These are phyloP conservation scores for Octodon degus DNA, from an alignment of 2,113 vertebrate species.

Conservation along the genomic window DNA sequence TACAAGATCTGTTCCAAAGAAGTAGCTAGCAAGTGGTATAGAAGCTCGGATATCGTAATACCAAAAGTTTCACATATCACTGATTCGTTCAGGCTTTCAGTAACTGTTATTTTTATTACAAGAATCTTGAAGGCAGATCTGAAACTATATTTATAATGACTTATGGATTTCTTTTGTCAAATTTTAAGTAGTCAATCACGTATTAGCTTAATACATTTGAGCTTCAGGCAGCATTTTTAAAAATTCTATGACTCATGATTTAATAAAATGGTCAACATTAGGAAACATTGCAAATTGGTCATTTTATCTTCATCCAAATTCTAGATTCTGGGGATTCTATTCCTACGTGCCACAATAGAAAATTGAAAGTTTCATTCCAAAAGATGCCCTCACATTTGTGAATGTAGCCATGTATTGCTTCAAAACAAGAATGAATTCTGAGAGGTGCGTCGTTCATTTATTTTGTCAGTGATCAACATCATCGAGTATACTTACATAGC, in stretches of 20 bases:
- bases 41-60: background rate
- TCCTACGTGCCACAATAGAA: background rate
- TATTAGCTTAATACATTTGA: background rate
- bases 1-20: background rate
- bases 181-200: background rate
- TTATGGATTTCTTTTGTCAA: background rate
- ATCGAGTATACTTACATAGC: background rate
- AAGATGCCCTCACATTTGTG: background rate
- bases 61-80: background rate
- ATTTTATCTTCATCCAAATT: conserved; percentile 31
- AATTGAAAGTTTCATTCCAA: background rate
- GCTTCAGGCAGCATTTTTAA: background rate
- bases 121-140: background rate
- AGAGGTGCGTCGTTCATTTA: background rate
- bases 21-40: background rate
- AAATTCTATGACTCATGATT: background rate
- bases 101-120: background rate
- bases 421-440: background rate
- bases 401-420: background rate
- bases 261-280: background rate
- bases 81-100: background rate
- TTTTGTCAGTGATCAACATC: background rate
- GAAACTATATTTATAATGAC: background rate
- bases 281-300: background rate
- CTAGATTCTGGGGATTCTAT: background rate